Percentiles rank a stretch among this genome's conserved stretches.
Evolutionary conservation across 2,888 invertebrate species (phyloP).

Genomic region (Epistrophe grossulariae): DNA sequence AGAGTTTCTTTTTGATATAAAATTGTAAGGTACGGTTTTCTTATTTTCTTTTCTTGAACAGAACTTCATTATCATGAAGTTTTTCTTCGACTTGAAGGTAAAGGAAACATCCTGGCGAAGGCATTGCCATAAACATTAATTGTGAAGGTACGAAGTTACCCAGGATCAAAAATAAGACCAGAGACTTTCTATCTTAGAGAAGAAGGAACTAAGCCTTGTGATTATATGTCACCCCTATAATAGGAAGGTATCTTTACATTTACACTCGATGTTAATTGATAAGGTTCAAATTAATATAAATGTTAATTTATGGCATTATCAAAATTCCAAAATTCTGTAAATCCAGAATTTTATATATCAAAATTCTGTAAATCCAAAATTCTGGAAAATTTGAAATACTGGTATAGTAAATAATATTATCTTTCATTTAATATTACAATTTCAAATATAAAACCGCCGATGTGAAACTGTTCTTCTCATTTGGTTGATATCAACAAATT

Average conservation of each 20-base stretch:
- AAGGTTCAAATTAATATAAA: neutral
- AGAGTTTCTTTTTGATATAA: neutral
- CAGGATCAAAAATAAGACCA: slow-evolving; percentile 1
- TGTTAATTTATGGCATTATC: neutral
- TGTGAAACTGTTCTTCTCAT: too few species aligned
- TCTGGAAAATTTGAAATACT: too few species aligned
- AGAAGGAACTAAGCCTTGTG: neutral
- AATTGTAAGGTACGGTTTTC: neutral
- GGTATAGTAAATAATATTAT: too few species aligned
- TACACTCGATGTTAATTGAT: neutral
- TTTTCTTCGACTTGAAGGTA: slow-evolving; percentile 10
- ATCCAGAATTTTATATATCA: too few species aligned
- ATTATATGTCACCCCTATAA: neutral
- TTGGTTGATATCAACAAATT: too few species aligned
- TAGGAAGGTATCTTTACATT: neutral
- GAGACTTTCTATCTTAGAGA: neutral
- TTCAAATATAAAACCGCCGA: too few species aligned
- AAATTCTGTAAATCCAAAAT: too few species aligned
- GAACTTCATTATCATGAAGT: slow-evolving; percentile 46
- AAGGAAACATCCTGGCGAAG: neutral
- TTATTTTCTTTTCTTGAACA: slow-evolving; percentile 23
- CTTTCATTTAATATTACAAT: too few species aligned
- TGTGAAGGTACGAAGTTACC: neutral
- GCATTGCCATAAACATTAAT: neutral
- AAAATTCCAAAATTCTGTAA: too few species aligned